Evolutionary conservation across 2,888 invertebrate genomes (phyloP).

Genomic region (Camptogramma bilineatum): DNA sequence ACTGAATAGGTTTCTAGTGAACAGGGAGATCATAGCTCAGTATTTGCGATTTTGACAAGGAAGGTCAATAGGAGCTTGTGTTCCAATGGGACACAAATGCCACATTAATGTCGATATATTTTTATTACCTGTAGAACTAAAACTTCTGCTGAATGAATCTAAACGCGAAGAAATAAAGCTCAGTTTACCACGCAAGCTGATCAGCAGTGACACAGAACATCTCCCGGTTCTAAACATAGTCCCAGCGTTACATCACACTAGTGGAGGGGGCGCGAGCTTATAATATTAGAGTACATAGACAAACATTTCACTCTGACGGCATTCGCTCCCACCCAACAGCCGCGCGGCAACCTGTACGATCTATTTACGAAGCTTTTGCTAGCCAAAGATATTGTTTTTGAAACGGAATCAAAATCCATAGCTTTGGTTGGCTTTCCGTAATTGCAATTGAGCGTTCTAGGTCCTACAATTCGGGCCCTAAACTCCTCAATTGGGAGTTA

Average conservation of each 20-base stretch:
- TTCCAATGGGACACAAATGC: background rate
- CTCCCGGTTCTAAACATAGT: constrained; percentile 77
- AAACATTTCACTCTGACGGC: constrained; percentile 81
- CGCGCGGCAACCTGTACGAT: constrained; percentile 75
- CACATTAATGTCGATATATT: background rate
- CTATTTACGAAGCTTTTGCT: constrained; percentile 47
- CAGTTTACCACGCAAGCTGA: constrained; percentile 8
- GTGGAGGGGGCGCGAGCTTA: constrained; percentile 81
- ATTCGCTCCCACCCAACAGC: constrained; percentile 76
- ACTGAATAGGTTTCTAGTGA: background rate
- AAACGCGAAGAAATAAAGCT: constrained; percentile 4
- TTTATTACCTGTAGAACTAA: background rate
- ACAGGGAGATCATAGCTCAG: background rate
- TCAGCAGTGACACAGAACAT: constrained; percentile 26
- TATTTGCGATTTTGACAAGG: background rate
- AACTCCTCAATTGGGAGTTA: background rate
- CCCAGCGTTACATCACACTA: constrained; percentile 80
- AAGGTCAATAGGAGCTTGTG: background rate
- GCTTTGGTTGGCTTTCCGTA: background rate
- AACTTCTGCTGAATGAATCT: constrained; percentile 3
- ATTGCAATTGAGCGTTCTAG: background rate
- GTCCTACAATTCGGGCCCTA: background rate
- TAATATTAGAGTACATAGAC: constrained; percentile 84
- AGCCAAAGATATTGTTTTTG: constrained; percentile 16
- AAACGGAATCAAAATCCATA: background rate